Conservation (phyloP, 2,113 vertebrate species). For the Symphodus melops region DNA sequence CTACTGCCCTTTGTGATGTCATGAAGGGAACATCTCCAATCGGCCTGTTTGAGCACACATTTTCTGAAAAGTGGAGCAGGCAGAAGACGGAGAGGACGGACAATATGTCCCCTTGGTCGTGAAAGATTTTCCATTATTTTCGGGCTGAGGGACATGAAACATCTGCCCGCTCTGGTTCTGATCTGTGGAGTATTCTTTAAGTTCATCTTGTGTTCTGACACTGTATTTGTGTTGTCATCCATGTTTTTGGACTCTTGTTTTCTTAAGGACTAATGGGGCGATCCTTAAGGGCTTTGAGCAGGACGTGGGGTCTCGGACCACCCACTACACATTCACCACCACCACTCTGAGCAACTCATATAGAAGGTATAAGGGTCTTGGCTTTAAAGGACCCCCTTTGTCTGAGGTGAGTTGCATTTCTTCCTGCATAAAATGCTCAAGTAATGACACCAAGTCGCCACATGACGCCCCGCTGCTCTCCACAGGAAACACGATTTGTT, state of each 20-base stretch:
- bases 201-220: too few relatives aligned
- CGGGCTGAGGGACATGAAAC: too few relatives aligned
- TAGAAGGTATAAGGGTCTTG: constrained; percentile 55
- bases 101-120: too few relatives aligned
- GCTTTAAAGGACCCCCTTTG: constrained; percentile 73
- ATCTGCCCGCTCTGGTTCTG: too few relatives aligned
- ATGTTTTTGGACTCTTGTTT: neutral
- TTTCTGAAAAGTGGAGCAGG: too few relatives aligned
- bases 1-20: too few relatives aligned
- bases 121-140: too few relatives aligned
- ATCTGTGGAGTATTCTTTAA: too few relatives aligned
- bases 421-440: too few relatives aligned
- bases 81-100: too few relatives aligned
- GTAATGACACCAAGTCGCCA: accelerated
- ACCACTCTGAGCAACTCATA: constrained; percentile 87
- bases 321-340: constrained; percentile 87
- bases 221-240: neutral
- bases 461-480: neutral
- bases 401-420: constrained; percentile 60
- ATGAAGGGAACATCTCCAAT: too few relatives aligned
- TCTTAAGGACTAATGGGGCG: constrained; percentile 83
- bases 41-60: too few relatives aligned
- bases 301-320: constrained; percentile 85
- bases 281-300: constrained; percentile 80
- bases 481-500: constrained; percentile 83